Conservation (phyloP, 2,888 invertebrate species). For the Drosophila phalerata region DNA sequence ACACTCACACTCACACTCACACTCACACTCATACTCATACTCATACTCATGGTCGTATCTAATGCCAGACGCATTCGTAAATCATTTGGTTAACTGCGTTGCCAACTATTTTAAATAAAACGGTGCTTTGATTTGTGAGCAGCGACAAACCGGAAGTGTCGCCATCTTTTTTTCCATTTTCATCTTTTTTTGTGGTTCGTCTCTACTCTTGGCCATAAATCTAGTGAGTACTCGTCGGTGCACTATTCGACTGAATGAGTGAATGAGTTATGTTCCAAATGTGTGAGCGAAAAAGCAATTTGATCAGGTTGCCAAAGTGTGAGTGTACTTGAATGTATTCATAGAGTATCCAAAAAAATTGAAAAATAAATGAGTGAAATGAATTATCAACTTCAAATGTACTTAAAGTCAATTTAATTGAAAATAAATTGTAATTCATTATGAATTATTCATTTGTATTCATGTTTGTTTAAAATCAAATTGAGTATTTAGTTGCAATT, state of each 20-base stretch:
- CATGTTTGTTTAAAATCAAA: background rate
- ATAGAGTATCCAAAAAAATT: background rate
- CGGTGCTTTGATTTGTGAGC: slow-evolving; percentile 60
- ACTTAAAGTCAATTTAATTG: background rate
- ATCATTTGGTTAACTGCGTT: slow-evolving; percentile 74
- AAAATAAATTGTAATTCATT: background rate
- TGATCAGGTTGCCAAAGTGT: background rate
- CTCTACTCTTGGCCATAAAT: slow-evolving; percentile 37
- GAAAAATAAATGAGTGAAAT: background rate
- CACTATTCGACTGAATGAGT: slow-evolving; percentile 16
- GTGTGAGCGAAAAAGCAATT: background rate
- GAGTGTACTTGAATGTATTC: slow-evolving; percentile 16
- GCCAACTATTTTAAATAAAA: slow-evolving; percentile 80
- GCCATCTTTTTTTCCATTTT: slow-evolving; percentile 59
- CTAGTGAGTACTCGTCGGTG: slow-evolving; percentile 29
- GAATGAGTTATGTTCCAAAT: slow-evolving; percentile 27
- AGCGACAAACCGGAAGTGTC: slow-evolving; percentile 64
- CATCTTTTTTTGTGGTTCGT: background rate
- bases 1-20: background rate
- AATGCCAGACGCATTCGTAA: slow-evolving; percentile 70
- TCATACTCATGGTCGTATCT: slow-evolving; percentile 28
- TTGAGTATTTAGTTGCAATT: background rate
- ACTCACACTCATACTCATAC: background rate
- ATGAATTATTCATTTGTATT: background rate
- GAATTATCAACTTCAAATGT: background rate